Percentiles rank a stretch among this genome's conserved stretches.
These are phyloP conservation scores for Micromys minutus DNA, from an alignment of 2,113 vertebrate genomes.

Conservation along the genomic window DNA sequence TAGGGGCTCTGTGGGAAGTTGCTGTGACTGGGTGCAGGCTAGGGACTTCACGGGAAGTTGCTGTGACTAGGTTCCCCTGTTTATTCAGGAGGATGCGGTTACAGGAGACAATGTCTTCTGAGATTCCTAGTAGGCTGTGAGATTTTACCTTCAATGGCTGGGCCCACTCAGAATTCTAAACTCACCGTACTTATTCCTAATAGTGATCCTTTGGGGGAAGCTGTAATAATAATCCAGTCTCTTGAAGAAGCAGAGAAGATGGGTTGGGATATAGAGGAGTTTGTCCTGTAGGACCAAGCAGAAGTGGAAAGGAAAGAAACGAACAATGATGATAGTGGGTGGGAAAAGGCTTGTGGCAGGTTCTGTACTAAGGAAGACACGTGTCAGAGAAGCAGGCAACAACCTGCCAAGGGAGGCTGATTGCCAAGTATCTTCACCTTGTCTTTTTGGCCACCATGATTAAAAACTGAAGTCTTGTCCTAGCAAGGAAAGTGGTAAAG, in stretches of 20 bases:
- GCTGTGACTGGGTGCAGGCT: no score
- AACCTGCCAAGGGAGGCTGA: neutral
- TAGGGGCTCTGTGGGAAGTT: no score
- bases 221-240: neutral
- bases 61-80: neutral
- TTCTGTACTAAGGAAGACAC: neutral
- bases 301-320: neutral
- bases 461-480: neutral
- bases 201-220: neutral
- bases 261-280: neutral
- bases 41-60: neutral
- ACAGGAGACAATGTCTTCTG: neutral
- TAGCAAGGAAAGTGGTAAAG: neutral
- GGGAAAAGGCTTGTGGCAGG: neutral
- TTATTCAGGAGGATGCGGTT: neutral
- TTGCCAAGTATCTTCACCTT: neutral
- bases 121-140: neutral
- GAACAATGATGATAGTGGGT: neutral
- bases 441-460: neutral
- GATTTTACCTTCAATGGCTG: neutral
- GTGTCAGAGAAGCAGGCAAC: neutral
- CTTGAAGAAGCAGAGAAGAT: neutral
- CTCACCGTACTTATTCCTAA: neutral
- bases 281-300: neutral
- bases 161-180: neutral